Conservation (phyloP, 2,888 invertebrate genomes). For the Serripes groenlandicus region DNA sequence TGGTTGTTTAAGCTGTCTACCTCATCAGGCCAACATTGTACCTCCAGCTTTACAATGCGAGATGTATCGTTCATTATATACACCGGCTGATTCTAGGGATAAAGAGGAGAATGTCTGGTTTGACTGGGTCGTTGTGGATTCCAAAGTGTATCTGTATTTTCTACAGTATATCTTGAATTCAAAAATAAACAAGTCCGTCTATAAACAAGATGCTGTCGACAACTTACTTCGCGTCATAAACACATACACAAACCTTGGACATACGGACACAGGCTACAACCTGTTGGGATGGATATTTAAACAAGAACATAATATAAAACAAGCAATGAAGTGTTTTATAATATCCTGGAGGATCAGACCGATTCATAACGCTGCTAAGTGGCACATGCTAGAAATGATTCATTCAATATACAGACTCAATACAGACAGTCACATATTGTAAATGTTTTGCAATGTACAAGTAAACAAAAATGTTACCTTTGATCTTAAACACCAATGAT, state of each 20-base stretch:
- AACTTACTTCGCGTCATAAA: neutral
- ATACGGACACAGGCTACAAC: neutral
- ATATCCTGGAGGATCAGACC: neutral
- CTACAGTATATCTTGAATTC: neutral
- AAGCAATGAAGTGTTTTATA: neutral
- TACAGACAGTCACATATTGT: no score
- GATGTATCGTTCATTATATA: neutral
- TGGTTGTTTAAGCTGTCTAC: neutral
- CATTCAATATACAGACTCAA: no score
- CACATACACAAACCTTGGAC: neutral
- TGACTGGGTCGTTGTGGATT: conserved; percentile 2
- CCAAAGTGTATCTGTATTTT: neutral
- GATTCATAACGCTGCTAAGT: neutral
- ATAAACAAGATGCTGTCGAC: no score
- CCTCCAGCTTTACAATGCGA: neutral
- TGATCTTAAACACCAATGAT: no score
- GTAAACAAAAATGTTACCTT: no score
- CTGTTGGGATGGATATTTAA: neutral
- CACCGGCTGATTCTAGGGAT: neutral
- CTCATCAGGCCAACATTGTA: neutral
- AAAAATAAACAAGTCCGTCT: neutral
- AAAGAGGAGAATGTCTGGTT: neutral
- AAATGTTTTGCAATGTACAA: no score
- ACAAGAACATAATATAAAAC: neutral
- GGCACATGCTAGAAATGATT: no score